Evolutionary conservation across 2,113 vertebrate genomes (phyloP).

Genomic region (Typhlomys cinereus): DNA sequence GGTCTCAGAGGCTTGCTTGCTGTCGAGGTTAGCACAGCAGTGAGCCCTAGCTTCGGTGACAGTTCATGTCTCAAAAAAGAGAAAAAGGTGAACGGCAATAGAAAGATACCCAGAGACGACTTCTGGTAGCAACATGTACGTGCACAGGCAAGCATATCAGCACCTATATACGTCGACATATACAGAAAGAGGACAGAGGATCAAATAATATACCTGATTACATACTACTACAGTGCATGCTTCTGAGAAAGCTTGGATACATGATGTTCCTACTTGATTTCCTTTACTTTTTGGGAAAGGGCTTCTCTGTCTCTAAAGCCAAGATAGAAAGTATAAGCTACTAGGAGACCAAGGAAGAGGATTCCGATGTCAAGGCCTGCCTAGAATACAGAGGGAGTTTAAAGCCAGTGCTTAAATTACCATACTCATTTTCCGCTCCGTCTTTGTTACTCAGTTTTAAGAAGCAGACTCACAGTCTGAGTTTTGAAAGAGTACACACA

Average conservation of each 20-base stretch:
- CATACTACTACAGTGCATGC: conserved; percentile 76
- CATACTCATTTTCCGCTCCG: neutral
- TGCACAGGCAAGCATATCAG: too few species aligned
- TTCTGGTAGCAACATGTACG: neutral
- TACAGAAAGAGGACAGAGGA: conserved; percentile 45
- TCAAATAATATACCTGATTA: conserved; percentile 81
- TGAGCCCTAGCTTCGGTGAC: neutral
- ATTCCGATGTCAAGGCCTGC: neutral
- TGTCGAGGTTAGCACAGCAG: neutral
- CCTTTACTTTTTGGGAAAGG: neutral
- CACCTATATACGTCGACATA: too few species aligned
- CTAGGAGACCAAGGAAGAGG: neutral
- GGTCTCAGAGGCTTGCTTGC: neutral
- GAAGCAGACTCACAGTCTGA: conserved; percentile 49
- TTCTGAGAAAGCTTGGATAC: conserved; percentile 70
- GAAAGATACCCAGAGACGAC: neutral
- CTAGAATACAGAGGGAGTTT: neutral
- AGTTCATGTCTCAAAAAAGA: neutral
- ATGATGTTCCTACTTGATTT: neutral
- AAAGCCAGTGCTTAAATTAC: neutral
- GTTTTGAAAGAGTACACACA: neutral
- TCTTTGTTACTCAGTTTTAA: conserved; percentile 38
- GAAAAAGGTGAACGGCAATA: neutral
- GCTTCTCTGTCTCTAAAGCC: neutral
- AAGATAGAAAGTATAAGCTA: neutral